Conservation (phyloP, 2,113 vertebrate species). For the Anhinga anhinga region DNA sequence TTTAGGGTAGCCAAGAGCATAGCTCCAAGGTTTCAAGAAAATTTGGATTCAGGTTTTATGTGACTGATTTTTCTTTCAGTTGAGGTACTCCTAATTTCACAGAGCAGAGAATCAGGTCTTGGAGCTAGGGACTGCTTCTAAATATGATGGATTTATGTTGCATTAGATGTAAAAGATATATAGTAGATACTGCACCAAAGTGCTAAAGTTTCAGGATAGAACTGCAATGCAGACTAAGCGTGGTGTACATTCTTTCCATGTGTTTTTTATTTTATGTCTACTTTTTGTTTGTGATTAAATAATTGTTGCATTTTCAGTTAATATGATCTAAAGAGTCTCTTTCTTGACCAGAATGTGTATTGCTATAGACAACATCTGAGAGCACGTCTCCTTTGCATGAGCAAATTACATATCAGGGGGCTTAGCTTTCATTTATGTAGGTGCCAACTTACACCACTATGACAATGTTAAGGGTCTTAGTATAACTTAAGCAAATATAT, state of each 20-base stretch:
- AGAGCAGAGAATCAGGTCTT: neutral
- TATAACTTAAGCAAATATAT: neutral
- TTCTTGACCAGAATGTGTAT: neutral
- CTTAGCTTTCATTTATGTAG: neutral
- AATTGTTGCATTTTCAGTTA: neutral
- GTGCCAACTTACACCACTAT: neutral
- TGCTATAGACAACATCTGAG: neutral
- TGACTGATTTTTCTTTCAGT: neutral
- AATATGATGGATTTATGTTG: neutral
- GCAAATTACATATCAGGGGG: neutral
- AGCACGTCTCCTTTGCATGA: neutral
- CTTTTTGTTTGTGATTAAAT: neutral
- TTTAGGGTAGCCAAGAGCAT: neutral
- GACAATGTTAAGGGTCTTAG: neutral
- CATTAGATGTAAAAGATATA: neutral
- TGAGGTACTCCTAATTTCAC: neutral
- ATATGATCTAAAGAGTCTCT: neutral
- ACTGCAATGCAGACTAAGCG: neutral
- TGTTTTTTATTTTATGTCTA: neutral
- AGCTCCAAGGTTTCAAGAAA: neutral
- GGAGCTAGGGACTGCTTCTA: neutral
- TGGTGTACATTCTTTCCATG: neutral
- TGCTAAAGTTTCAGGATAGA: neutral
- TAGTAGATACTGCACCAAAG: neutral
- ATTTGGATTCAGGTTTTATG: constrained; percentile 1